Evolutionary conservation across 2,797 vertebrate genomes (phyloP).

Genomic region (Acipenser transmontanus): DNA sequence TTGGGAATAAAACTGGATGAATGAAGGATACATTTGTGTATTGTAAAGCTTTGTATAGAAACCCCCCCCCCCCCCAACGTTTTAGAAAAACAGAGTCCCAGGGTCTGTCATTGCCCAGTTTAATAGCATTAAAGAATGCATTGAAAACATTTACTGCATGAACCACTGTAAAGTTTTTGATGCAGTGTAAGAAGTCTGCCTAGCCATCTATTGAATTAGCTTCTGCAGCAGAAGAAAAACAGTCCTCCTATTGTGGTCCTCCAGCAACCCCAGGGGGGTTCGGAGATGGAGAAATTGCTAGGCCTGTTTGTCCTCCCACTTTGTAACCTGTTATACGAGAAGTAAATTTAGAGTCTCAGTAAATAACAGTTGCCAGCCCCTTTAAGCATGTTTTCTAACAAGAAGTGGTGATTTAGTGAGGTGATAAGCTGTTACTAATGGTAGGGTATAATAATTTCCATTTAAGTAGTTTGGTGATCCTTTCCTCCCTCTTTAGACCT

Average conservation of each 20-base stretch:
- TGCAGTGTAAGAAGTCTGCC: slow-evolving; percentile 26
- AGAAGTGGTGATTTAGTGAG: slow-evolving; percentile 80
- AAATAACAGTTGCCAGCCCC: slow-evolving; percentile 74
- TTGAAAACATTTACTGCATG: too few relatives aligned
- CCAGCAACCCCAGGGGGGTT: slow-evolving; percentile 49
- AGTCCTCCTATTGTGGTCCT: slow-evolving; percentile 62
- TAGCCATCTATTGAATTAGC: slow-evolving; percentile 43
- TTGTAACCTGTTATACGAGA: slow-evolving; percentile 53
- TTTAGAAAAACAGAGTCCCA: too few relatives aligned
- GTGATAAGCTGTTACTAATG: slow-evolving; percentile 86
- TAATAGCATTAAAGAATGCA: too few relatives aligned
- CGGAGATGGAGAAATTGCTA: slow-evolving; percentile 40
- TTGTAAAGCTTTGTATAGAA: too few relatives aligned
- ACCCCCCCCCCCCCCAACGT: too few relatives aligned
- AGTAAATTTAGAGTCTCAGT: slow-evolving; percentile 67
- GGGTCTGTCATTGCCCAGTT: too few relatives aligned
- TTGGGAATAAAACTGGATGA: too few relatives aligned
- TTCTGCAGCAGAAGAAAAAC: slow-evolving; percentile 50
- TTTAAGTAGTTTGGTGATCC: slow-evolving; percentile 54
- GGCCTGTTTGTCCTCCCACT: slow-evolving; percentile 42
- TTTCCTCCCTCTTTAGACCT: slow-evolving; percentile 25
- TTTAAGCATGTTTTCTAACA: slow-evolving; percentile 54
- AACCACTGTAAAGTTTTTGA: too few relatives aligned
- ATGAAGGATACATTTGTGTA: too few relatives aligned
- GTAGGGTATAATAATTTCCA: slow-evolving; percentile 81